phyloP scores from a whole-genome alignment of 2,888 invertebrate species.

The Cephus runcator region DNA sequence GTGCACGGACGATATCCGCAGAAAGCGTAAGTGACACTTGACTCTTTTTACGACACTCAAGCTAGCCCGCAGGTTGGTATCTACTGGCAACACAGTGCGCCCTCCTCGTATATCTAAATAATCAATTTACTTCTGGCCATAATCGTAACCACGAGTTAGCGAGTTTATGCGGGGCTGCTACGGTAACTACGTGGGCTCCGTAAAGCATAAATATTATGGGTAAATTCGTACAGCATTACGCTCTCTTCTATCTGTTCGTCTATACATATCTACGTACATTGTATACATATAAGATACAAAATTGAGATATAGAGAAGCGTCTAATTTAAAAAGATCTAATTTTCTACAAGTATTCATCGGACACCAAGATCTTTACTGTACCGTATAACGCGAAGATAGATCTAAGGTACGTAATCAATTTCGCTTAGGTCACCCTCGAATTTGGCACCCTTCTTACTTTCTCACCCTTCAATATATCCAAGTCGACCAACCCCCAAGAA shows the following conservation, averaged over 20 bases:
- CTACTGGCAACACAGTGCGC: conserved; percentile 14
- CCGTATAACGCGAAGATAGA: not conserved
- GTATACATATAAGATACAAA: not conserved
- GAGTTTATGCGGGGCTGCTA: conserved; percentile 48
- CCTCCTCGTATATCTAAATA: conserved; percentile 59
- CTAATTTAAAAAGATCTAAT: not conserved
- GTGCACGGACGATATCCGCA: conserved; percentile 20
- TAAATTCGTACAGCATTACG: conserved; percentile 37
- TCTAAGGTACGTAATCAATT: not conserved
- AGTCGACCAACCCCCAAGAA: not conserved
- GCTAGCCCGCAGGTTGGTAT: conserved; percentile 37
- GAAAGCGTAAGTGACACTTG: conserved; percentile 54
- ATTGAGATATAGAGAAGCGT: not conserved
- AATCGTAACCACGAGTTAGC: conserved; percentile 63
- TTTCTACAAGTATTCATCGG: not conserved
- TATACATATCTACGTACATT: not conserved
- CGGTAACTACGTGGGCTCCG: conserved; percentile 49
- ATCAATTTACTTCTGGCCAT: conserved; percentile 61
- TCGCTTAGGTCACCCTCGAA: not conserved
- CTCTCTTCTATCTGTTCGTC: conserved; percentile 11
- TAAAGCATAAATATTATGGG: conserved; percentile 52
- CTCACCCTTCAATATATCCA: not conserved
- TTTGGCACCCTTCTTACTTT: not conserved
- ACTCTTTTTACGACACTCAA: conserved; percentile 58
- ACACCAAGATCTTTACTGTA: not conserved